Base-by-base conservation (phyloP, 2,888 invertebrate species). In the Cataglyphis cursor region DNA sequence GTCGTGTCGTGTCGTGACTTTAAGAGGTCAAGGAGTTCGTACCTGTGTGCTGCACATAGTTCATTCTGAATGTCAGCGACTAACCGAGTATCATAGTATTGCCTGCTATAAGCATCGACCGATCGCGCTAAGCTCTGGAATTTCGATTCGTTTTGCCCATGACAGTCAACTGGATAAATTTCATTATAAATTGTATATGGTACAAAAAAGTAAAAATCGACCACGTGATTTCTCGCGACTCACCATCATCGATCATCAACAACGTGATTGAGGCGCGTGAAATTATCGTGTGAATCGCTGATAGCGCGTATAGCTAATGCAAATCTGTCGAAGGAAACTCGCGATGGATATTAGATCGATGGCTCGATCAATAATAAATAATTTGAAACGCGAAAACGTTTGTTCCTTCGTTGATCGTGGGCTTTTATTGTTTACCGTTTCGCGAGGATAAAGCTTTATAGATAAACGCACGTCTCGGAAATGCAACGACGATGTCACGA, bases 21-120 rank as follows among this genome's bases (percentile, higher is more conserved):
- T 68, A 80, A 48, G 78, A 70, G 78, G 78, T 80, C 78, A 80
- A 80, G 78, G 78, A 80, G 78, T 70, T 59, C 59, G 78, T 80
- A 35, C 21, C 18, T 35, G 78, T 48, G 21, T 48, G 70, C 18
- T 18, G 70, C 44, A 24, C 70, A 80, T 48, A 80, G 68, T 44
- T 80, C 78, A 61, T 48, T 70, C 44, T n/a, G 78, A 80, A 80
- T 70, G 70, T 80, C 59, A 70, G 8, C 68, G 21, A 44, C 59
- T 48, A 51, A 51, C n/a, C 44, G 48, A 80, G 70, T 80, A 59
- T 70, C 78, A 80, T 48, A 70, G 59, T 61, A 59, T 21, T 59
- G 68, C 68, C 70, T 66, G 66, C 66, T 57, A 41, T 65, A 76
- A 70, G 59, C 68, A 78, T 70, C 78, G 70, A 68, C 68, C 78